These are phyloP conservation scores for Andrena hattorfiana DNA, from an alignment of 2,888 invertebrate genomes.

Conservation along the genomic window DNA sequence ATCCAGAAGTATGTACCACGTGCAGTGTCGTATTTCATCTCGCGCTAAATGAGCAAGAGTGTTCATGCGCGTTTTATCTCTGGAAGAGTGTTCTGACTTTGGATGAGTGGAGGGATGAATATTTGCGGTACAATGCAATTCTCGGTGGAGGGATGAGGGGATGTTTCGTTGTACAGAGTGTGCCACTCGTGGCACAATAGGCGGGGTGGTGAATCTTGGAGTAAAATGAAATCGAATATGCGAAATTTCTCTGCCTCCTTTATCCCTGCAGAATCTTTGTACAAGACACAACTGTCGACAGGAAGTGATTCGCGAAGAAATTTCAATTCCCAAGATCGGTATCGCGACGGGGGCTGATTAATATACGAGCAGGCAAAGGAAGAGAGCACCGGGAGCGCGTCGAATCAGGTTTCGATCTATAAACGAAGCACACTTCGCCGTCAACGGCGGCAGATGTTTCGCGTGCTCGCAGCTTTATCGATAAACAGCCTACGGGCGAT, in stretches of 20 bases:
- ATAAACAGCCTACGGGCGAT: slow-evolving; percentile 33
- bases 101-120: background rate
- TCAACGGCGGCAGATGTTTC: slow-evolving; percentile 49
- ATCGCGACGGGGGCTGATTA: background rate
- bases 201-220: no score
- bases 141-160: background rate
- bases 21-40: slow-evolving; percentile 17
- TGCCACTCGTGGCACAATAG: no score
- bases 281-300: background rate
- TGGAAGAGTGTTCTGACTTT: background rate
- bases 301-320: background rate
- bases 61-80: background rate
- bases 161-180: no score
- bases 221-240: no score
- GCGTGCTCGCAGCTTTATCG: slow-evolving; percentile 33
- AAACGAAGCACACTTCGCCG: slow-evolving; percentile 8
- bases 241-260: no score
- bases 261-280: no score
- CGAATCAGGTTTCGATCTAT: slow-evolving; percentile 20
- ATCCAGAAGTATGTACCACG: background rate
- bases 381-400: background rate
- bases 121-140: background rate
- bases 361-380: background rate
- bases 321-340: slow-evolving; percentile 28
- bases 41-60: background rate